Base-by-base conservation (phyloP, 1,140 invertebrate genomes). In the Sitobion miscanthi region DNA sequence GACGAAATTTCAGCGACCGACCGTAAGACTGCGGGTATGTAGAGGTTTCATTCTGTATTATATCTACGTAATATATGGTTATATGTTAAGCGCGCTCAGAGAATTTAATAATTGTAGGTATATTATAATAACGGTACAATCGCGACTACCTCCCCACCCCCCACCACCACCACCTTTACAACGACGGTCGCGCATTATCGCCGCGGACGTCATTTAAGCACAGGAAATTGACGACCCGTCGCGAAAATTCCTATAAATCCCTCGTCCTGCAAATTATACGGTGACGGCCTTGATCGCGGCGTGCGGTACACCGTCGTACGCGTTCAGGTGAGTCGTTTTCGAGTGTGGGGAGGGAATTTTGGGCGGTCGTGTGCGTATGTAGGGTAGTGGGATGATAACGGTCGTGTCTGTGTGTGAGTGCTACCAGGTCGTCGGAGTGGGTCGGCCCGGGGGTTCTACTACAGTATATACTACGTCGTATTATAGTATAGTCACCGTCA, bases 371-470 rank as follows among this genome's bases (percentile, higher is more conserved):
- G 62, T 17, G 30, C 30, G 62, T 77, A 77, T 77, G 5, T 77
- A n/a, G 62, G 62, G 62, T 77, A 77, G 62, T 77, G n/a, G 62
- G 62, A 77, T 77, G 62, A 77, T 77, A 77, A 77, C 62, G 62
- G 62, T n/a, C n/a, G 62, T 83, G n/a, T 42, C 38, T 83, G 17
- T 83, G 20, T 35, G n/a, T 23, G 21, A 38, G 7, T 9, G 35
- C 21, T 83, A 35, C 17, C 77, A 4, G 35, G 17, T 21, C 20
- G 20, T 20, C 4, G 6, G 30, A 17, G n/a, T n/a, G 35, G 35
- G 77, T 38, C 77, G 83, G 83, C n/a, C 30, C 20, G 21, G 82
- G 4, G 45, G 8, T 45, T 69, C 30, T 69, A 69, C 62, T 69
- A 69, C 30, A n/a, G 62, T n/a, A 69, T n/a, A 69, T 69, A 42